Base-by-base conservation (phyloP, 2,113 vertebrate species). In the Clarias gariepinus region DNA sequence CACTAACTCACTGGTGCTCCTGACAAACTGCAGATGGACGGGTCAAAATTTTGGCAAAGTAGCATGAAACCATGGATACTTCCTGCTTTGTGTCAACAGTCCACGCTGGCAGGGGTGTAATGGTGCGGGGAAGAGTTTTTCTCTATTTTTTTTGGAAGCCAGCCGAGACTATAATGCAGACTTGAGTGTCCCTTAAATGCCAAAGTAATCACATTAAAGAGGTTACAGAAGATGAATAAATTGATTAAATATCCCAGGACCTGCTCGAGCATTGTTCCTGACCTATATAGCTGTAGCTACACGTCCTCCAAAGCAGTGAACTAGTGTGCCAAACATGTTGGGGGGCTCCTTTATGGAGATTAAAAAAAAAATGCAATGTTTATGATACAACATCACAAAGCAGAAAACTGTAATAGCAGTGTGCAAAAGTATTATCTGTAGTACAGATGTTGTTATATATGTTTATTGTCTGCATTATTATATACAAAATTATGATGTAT, bases 1-100 rank as follows among this genome's bases (percentile, higher is more conserved):
- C 55, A 58, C 55, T 23, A 55, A 80, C 77, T 80, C 77, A 60
- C 18, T 30, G 10, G 15, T 19, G 76, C 25, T 30, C 76, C 76
- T 78, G 13, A 78, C n/a, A 57, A 19, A 57, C 55, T 80, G 28
- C 55, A 60, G 30, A 80, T 80, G 77, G 77, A 58, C 55, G 55
- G 77, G 77, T 60, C 53, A 33, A 18, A 11, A 79, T 60, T 79
- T 60, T 80, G 77, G 77, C 77, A 80, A 18, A 80, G 19, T 30
- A 11, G 33, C 28, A 0, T 12, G 53, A 36, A 80, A 80, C 77
- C 55, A 33, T 60, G 77, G 77, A 23, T 23, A 60, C 77, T 5
- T 58, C 18, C 28, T 21, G 77, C 4, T 60, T 58, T 36, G 55
- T 58, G 77, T 33, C 19, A 80, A 80, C 77, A 23, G 74, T 55